Evolutionary conservation across 1,140 invertebrate genomes (phyloP).

Genomic region (Danaus melanippus): DNA sequence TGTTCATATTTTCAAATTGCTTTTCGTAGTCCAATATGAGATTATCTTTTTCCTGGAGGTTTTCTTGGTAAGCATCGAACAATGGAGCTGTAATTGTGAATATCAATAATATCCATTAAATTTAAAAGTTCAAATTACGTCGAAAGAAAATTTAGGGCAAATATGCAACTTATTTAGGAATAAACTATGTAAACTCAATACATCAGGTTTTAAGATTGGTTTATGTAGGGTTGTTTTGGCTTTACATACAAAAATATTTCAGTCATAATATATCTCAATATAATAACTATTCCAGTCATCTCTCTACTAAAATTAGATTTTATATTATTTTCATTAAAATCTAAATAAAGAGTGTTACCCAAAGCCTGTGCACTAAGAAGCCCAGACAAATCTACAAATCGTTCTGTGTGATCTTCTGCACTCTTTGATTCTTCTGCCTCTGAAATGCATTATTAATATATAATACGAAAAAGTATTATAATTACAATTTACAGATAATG

Average conservation of each 20-base stretch:
- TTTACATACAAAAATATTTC: no score
- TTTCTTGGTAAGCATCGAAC: constrained; percentile 79
- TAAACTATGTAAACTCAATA: no score
- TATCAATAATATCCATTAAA: no score
- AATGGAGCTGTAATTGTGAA: constrained; percentile 68
- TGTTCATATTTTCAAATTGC: constrained; percentile 75
- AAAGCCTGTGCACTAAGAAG: constrained; percentile 58
- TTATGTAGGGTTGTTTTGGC: no score
- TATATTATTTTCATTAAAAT: constrained; percentile 27
- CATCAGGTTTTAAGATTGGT: no score
- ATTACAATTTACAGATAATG: no score
- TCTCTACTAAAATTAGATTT: no score
- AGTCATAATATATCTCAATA: no score
- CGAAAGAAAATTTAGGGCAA: no score
- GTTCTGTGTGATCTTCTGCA: constrained; percentile 28
- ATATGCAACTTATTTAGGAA: no score
- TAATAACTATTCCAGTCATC: no score
- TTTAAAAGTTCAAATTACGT: no score
- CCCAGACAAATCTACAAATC: constrained; percentile 49
- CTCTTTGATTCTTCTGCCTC: constrained; percentile 26
- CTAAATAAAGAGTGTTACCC: constrained; percentile 27
- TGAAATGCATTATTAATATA: constrained; percentile 20
- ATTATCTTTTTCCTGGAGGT: constrained; percentile 77
- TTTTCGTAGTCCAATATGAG: constrained; percentile 76
- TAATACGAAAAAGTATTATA: background rate